Conservation (phyloP, 1,140 invertebrate genomes). For the Tenebrio molitor region DNA sequence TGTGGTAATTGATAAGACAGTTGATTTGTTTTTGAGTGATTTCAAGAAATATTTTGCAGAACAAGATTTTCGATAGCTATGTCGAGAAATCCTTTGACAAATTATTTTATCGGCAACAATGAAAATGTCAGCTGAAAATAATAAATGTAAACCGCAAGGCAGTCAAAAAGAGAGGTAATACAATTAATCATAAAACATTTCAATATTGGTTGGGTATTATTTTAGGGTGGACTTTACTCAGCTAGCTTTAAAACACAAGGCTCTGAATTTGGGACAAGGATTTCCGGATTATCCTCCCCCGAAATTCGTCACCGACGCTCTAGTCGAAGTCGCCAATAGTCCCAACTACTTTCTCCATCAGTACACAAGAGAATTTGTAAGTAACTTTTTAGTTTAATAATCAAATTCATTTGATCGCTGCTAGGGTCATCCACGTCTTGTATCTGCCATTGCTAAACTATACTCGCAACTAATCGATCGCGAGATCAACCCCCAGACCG, state of each 20-base stretch:
- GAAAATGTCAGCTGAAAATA: too few relatives aligned
- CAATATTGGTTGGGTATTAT: slow-evolving; percentile 60
- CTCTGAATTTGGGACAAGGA: slow-evolving; percentile 96
- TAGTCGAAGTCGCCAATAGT: slow-evolving; percentile 77
- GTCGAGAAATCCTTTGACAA: too few relatives aligned
- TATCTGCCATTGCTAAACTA: slow-evolving; percentile 86
- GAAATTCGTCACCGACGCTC: slow-evolving; percentile 84
- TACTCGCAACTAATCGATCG: slow-evolving; percentile 85
- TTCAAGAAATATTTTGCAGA: too few relatives aligned
- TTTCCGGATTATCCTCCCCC: slow-evolving; percentile 96
- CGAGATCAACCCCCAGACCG: slow-evolving; percentile 71
- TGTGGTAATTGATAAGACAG: too few relatives aligned
- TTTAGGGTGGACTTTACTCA: slow-evolving; percentile 95
- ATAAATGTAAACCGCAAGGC: slow-evolving; percentile 43
- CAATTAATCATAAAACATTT: too few relatives aligned
- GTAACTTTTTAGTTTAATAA: slow-evolving; percentile 31
- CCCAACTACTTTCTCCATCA: slow-evolving; percentile 89
- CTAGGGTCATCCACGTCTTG: slow-evolving; percentile 88
- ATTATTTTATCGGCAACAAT: too few relatives aligned
- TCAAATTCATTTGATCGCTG: slow-evolving; percentile 63
- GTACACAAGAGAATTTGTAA: slow-evolving; percentile 90
- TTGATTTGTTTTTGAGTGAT: too few relatives aligned
- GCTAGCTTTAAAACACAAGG: slow-evolving; percentile 88
- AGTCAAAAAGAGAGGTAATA: slow-evolving; percentile 57
- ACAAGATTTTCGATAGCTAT: too few relatives aligned